Conservation (phyloP, 2,113 vertebrate genomes). For the Solea solea region DNA sequence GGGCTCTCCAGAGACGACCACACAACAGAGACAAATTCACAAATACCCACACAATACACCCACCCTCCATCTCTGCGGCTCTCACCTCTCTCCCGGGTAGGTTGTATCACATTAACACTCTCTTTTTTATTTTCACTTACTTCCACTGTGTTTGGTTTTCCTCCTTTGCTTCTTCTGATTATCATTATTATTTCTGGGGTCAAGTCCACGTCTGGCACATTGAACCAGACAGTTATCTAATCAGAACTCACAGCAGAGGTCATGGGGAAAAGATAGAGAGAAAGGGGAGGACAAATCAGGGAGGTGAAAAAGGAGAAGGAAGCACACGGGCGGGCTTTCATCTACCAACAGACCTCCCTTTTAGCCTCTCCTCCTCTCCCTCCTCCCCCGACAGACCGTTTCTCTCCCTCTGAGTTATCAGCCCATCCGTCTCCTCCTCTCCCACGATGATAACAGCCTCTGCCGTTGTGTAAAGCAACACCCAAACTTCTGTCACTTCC, state of each 20-base stretch:
- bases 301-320: slow-evolving; percentile 58
- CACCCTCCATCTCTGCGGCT: background rate
- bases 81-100: slow-evolving; percentile 13
- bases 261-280: slow-evolving; percentile 21
- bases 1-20: slow-evolving; percentile 39
- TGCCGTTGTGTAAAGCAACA: slow-evolving; percentile 68
- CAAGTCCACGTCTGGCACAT: slow-evolving; percentile 19
- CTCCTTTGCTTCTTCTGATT: slow-evolving; percentile 12
- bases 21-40: slow-evolving; percentile 31
- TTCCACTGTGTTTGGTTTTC: slow-evolving; percentile 11
- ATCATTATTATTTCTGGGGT: slow-evolving; percentile 25
- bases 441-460: slow-evolving; percentile 72
- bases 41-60: slow-evolving; percentile 16
- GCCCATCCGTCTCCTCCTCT: slow-evolving; percentile 67
- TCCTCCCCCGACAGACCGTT: slow-evolving; percentile 30
- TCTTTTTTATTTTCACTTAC: background rate
- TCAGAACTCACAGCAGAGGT: slow-evolving; percentile 37
- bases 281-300: slow-evolving; percentile 29
- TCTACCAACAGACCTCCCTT: slow-evolving; percentile 53
- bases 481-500: slow-evolving; percentile 64
- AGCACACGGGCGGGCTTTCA: slow-evolving; percentile 43
- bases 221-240: slow-evolving; percentile 40
- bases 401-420: slow-evolving; percentile 54
- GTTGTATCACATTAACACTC: slow-evolving; percentile 21
- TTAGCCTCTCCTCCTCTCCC: slow-evolving; percentile 34